A percentile compares a stretch with the other conserved stretches of the same genome.
Conservation (phyloP, 2,888 invertebrate genomes). For the Athalia circularis region DNA sequence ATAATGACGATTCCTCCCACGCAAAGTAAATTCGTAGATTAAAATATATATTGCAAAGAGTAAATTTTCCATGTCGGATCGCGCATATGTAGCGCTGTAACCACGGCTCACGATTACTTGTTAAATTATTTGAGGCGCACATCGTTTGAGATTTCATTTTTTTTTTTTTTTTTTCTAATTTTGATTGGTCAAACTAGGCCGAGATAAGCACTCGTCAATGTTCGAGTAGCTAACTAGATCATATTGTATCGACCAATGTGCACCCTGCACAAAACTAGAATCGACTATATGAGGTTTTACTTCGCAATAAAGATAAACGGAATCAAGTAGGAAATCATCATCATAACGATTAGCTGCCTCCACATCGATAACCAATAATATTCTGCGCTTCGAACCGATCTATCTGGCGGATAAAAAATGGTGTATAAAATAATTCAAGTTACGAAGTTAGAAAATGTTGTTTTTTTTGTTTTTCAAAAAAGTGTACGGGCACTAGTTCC, state of each 20-base stretch:
- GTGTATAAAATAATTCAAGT: no score
- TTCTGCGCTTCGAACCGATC: not conserved
- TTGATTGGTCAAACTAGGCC: conserved; percentile 6
- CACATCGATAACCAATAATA: not conserved
- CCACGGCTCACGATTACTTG: not conserved
- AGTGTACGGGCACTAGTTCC: no score
- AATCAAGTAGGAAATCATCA: not conserved
- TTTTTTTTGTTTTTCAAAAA: no score
- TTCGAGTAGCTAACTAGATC: not conserved
- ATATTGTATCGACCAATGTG: not conserved
- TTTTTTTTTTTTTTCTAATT: no score
- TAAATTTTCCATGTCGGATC: no score
- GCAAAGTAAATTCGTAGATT: no score
- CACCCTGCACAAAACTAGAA: not conserved
- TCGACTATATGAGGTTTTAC: not conserved
- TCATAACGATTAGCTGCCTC: not conserved
- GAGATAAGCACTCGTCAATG: conserved; percentile 14
- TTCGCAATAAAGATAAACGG: conserved; percentile 23
- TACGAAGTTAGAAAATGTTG: no score
- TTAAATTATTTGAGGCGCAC: not conserved
- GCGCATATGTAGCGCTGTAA: no score
- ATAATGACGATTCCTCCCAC: not conserved
- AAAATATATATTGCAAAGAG: no score
- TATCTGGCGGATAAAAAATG: no score
- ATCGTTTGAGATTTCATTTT: conserved; percentile 19